Evolutionary conservation across 2,888 invertebrate genomes (phyloP), one percentile per base, ranked within the genome.

Genomic region (Pseudolycoriella hygida): DNA sequence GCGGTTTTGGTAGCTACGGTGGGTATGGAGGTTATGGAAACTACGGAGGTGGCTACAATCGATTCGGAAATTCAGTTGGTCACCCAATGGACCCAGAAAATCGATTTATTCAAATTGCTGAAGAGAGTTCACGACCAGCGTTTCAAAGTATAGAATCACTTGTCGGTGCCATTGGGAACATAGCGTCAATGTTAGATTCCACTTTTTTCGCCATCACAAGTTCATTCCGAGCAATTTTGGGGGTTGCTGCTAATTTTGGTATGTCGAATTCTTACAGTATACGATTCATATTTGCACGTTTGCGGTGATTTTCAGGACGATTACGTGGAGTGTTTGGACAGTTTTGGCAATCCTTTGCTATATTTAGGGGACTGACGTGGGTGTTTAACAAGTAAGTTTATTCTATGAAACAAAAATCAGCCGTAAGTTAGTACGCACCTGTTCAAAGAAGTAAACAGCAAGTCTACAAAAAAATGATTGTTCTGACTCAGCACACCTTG

Each of bases 171-270:
- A 86, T 96, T 52, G 83, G 85, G 15, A 93, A 96, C 44, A 77
- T 97, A 2, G 87, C 93, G 2, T 87, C 92, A 76, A 93, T 97
- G 90, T 64, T 97, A 46, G 96, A 96, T 58, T 94, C 93, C 17
- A 94, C 96, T 40, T 94, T 92, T 62, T 86, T 87, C 60, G 94
- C 96, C 3, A 74, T 97, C 57, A 89, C 92, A 17, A 93, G 86
- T 62, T 94, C 96, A 1, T 97, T 96, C 60, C 74, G 88, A 55
- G 96, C 97, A 44, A 87, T 97, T 51, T 69, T 97, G 43, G 90
- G 93, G 48, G 93, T 97, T 2, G 94, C 94, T 6, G 94, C 97
- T 52, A 94, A 96, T 65, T 84, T 97, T 60, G 83, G 25, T 25
- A 6, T 8, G 25, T 25, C 25, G 8, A 4, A 25, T 8, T 25